Base-by-base conservation (phyloP, 2,888 invertebrate species). In the Boloria euphrosyne region DNA sequence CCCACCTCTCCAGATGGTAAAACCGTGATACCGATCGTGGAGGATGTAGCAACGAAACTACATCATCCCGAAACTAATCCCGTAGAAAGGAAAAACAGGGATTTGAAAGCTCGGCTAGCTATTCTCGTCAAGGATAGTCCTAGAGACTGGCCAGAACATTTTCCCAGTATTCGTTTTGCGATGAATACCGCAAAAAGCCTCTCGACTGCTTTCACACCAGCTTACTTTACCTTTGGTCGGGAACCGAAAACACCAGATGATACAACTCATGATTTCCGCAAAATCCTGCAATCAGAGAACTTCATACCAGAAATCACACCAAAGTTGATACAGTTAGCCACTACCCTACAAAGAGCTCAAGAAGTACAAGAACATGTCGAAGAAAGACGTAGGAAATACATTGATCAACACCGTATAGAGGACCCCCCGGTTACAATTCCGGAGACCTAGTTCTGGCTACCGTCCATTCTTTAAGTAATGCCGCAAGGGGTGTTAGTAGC, bases 131-230 rank as follows among this genome's bases (percentile, higher is more conserved):
- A 81, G n/a, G 81, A 83, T 82, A 6, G 31, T 73, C 10, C 50
- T 73, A 17, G 51, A 0, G 44, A 16, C 2, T 86, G 82, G 82
- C 44, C 69, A 3, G 73, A 76, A 0, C 71, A 77, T 4, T 62
- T 87, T 2, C 74, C 82, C 0, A 62, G 73, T 2, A 79, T 85
- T 0, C 68, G 85, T 0, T 87, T 85, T 62, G 80, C 83, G 0
- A 81, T 85, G 76, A 87, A 86, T 52, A 78, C 81, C 0, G 74
- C 77, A 14, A 16, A 13, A 1, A 22, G 47, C n/a, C 3, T 16
- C 13, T 13, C 68, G 0, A 76, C 74, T 0, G 70, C 63, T 0
- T 58, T 43, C 7, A 69, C 72, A 0, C 73, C 77, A 0, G 78
- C 76, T 0, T 78, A 73, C 17, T 60, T 76, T 0, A 75, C 73